Conservation (phyloP, 2,797 vertebrate species). For the Poeciliopsis gracilis region DNA sequence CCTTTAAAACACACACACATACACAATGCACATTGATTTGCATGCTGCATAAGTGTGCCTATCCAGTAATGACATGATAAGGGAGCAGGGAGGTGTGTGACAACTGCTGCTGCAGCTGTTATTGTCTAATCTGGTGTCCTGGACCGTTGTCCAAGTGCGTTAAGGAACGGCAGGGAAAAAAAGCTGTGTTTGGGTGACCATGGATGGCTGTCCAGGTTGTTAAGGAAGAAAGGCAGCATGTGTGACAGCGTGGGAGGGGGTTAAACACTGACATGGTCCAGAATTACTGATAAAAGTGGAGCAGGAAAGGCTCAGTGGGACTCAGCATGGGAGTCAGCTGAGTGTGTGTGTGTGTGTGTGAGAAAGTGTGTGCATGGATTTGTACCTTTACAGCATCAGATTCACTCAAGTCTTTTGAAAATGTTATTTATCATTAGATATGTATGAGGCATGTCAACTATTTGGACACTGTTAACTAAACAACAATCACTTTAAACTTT, state of each 20-base stretch:
- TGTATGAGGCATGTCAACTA: slow-evolving; percentile 4
- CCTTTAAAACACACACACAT: slow-evolving; percentile 14
- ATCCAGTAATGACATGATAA: slow-evolving; percentile 30
- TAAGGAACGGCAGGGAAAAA: slow-evolving; percentile 18
- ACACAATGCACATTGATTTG: slow-evolving; percentile 3
- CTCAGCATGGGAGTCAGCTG: slow-evolving; percentile 63
- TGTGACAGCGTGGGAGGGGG: slow-evolving; percentile 51
- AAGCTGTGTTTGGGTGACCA: slow-evolving; percentile 10
- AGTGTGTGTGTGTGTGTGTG: slow-evolving; percentile 23
- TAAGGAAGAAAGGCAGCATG: slow-evolving; percentile 29
- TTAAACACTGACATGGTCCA: slow-evolving; percentile 71
- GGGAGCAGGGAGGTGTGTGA: slow-evolving; percentile 18
- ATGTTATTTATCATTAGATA: slow-evolving; percentile 36
- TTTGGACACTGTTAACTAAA: background rate
- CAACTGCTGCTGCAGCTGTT: slow-evolving; percentile 37
- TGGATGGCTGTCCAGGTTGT: slow-evolving; percentile 43
- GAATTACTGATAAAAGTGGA: slow-evolving; percentile 72
- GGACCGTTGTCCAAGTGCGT: slow-evolving; percentile 26
- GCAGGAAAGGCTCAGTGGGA: slow-evolving; percentile 65
- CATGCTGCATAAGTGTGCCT: slow-evolving; percentile 21
- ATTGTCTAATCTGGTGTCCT: slow-evolving; percentile 47
- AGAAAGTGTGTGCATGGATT: slow-evolving; percentile 16
- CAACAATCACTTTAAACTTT: background rate
- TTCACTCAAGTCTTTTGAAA: slow-evolving; percentile 48
- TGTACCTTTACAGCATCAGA: slow-evolving; percentile 19